phyloP scores from a whole-genome alignment of 2,888 invertebrate genomes.

The Megastigmus dorsalis region DNA sequence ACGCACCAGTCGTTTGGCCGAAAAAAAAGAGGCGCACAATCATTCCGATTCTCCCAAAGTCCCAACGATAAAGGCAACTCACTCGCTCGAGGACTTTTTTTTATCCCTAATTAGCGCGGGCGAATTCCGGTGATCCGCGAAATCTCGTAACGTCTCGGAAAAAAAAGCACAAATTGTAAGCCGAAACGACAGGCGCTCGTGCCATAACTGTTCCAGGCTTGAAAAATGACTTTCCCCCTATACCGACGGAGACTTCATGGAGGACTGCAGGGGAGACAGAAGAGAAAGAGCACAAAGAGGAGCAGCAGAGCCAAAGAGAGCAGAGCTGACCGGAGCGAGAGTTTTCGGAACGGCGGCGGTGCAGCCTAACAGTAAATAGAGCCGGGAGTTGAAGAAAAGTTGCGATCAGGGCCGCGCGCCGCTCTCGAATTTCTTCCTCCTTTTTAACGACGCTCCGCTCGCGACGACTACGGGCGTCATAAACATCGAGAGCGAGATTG shows the following conservation, averaged over 20 bases:
- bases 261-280: not conserved
- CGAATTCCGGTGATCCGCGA: slow-evolving; percentile 17
- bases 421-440: not conserved
- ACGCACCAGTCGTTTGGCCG: not conserved
- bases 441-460: slow-evolving; percentile 35
- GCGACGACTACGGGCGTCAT: slow-evolving; percentile 43
- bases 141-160: not conserved
- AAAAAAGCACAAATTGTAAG: slow-evolving; percentile 21
- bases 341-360: not conserved
- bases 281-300: not conserved
- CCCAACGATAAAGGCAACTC: not conserved
- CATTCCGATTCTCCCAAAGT: not conserved
- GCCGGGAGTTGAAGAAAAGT: no score
- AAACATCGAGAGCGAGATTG: slow-evolving; percentile 46
- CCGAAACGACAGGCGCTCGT: not conserved
- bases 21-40: not conserved
- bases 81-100: not conserved
- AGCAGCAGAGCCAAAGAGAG: not conserved
- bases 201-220: not conserved
- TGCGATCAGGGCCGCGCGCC: not conserved
- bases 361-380: slow-evolving; percentile 14
- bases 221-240: slow-evolving; percentile 31
- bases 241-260: not conserved
- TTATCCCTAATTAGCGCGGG: slow-evolving; percentile 17
- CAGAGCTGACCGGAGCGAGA: not conserved